Evolutionary conservation across 1,140 invertebrate genomes (phyloP).

Genomic region (Eriosoma lanigerum): DNA sequence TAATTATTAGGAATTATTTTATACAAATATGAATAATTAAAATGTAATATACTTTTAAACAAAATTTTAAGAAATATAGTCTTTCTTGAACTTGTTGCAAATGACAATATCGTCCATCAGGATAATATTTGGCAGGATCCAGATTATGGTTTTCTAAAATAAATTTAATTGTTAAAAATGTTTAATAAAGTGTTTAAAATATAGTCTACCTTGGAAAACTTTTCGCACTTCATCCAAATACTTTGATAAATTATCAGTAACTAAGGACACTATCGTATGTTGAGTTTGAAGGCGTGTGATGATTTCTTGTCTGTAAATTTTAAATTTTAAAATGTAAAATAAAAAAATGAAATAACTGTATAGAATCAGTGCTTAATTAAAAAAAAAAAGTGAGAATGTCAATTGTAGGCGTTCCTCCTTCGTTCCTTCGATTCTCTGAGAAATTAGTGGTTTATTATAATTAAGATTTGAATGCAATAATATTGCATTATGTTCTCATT

Average conservation of each 20-base stretch:
- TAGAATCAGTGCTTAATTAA: no score
- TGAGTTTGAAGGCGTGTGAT: constrained; percentile 90
- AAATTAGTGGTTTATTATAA: no score
- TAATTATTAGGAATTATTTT: not conserved
- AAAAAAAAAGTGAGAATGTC: no score
- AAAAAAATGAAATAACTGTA: no score
- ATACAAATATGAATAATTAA: not conserved
- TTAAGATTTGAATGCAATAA: no score
- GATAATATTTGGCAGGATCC: constrained; percentile 78
- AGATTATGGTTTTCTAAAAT: constrained; percentile 70
- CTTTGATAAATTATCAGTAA: constrained; percentile 86
- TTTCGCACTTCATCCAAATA: constrained; percentile 87
- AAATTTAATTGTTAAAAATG: not conserved
- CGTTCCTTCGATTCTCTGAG: no score
- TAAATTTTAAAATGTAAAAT: constrained; percentile 54
- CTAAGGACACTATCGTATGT: constrained; percentile 89
- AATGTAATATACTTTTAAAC: constrained; percentile 66
- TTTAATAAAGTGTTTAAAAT: not conserved
- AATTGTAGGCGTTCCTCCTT: no score
- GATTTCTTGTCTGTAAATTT: constrained; percentile 69
- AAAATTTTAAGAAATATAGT: constrained; percentile 89
- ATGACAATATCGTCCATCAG: constrained; percentile 90
- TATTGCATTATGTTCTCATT: no score
- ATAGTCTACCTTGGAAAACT: constrained; percentile 66
- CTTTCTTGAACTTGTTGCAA: constrained; percentile 90